Conservation (phyloP, 2,888 invertebrate genomes). For the Pheosia gnoma region DNA sequence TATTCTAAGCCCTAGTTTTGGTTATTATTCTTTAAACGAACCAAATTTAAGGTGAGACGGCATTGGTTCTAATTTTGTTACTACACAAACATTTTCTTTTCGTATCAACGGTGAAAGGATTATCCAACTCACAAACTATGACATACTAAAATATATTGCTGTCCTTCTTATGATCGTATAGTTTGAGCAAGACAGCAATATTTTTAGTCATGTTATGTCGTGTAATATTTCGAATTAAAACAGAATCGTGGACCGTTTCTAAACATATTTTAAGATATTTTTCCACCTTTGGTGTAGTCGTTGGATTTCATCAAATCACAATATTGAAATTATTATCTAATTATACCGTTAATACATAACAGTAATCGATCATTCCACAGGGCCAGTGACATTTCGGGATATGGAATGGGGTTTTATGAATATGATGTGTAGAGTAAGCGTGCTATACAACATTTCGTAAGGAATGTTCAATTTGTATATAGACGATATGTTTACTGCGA, state of each 20-base stretch:
- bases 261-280: conserved; percentile 9
- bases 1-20: conserved; percentile 29
- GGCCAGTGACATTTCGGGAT: conserved; percentile 18
- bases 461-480: conserved; percentile 46
- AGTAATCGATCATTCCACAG: conserved; percentile 37
- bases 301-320: conserved; percentile 29
- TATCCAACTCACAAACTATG: no score
- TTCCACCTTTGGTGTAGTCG: conserved; percentile 24
- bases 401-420: neutral
- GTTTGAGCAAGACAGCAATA: neutral
- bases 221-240: no score
- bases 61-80: no score
- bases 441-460: conserved; percentile 40
- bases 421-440: conserved; percentile 5
- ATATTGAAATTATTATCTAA: conserved; percentile 23
- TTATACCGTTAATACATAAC: conserved; percentile 19
- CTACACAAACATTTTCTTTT: no score
- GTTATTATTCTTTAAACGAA: conserved; percentile 13
- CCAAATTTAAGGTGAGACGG: neutral
- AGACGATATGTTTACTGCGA: conserved; percentile 37
- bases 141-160: no score
- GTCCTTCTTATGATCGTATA: no score
- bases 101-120: no score
- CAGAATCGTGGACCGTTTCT: no score
- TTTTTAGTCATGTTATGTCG: neutral